phyloP scores from a whole-genome alignment of 1,140 invertebrate species.

The Drosophila sechellia region DNA sequence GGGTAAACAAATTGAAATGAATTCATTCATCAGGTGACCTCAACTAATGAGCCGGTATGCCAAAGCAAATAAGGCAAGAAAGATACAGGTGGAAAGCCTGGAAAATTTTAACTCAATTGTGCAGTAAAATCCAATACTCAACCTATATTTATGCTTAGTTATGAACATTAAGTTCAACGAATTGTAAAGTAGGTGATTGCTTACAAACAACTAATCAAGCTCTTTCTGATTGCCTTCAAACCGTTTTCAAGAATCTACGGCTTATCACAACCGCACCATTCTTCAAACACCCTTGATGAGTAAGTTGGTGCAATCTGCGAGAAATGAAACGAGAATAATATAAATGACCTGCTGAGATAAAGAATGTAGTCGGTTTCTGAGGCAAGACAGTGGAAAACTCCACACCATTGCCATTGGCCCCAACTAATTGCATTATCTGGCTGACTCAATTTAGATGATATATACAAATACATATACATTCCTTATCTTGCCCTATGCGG shows the following conservation, averaged over 20 bases:
- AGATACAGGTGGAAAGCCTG: slow-evolving; percentile 16
- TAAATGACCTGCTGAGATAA: slow-evolving; percentile 42
- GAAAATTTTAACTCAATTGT: not conserved
- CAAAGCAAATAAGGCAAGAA: slow-evolving; percentile 11
- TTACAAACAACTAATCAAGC: not conserved
- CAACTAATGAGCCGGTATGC: slow-evolving; percentile 23
- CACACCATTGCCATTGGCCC: slow-evolving; percentile 23
- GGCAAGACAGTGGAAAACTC: slow-evolving; percentile 10
- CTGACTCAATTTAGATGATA: slow-evolving; percentile 62
- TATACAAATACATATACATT: slow-evolving; percentile 10
- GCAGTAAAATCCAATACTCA: not conserved
- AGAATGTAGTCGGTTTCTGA: slow-evolving; percentile 5
- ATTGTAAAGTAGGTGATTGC: too few species aligned
- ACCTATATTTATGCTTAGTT: not conserved
- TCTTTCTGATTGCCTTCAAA: not conserved
- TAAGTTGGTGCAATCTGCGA: not conserved
- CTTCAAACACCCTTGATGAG: slow-evolving; percentile 3
- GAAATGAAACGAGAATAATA: not conserved
- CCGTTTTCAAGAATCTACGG: not conserved
- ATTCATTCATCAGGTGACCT: slow-evolving; percentile 55
- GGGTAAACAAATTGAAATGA: slow-evolving; percentile 47
- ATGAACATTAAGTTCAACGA: not conserved
- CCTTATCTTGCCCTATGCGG: slow-evolving; percentile 54
- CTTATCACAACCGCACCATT: not conserved
- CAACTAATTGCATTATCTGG: slow-evolving; percentile 74